These are phyloP conservation scores for Aulostomus chinensis DNA, from an alignment of 2,797 vertebrate species.

Conservation along the genomic window DNA sequence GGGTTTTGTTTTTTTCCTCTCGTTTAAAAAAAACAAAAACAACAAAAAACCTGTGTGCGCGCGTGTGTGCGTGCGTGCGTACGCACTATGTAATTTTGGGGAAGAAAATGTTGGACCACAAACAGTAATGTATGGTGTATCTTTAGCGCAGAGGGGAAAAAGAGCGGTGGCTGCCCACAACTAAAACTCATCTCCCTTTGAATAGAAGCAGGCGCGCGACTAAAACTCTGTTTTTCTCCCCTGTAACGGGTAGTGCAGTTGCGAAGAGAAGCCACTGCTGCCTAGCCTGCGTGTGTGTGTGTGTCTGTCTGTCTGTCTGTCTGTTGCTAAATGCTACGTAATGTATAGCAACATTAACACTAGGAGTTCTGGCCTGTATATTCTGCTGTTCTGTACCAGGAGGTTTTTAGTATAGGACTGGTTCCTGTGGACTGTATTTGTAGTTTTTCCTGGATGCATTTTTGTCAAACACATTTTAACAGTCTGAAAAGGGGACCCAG, in stretches of 20 bases:
- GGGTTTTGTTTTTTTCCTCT: conserved; percentile 20
- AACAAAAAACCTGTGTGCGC: no score
- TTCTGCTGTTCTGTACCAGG: conserved; percentile 68
- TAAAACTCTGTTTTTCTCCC: conserved; percentile 37
- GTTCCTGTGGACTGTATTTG: conserved; percentile 49
- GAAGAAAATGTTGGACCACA: conserved; percentile 43
- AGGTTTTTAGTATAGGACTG: conserved; percentile 67
- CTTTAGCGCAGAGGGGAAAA: conserved; percentile 42
- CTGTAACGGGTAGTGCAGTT: conserved; percentile 42
- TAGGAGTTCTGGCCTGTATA: conserved; percentile 66
- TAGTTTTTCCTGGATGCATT: conserved; percentile 21
- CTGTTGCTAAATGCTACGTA: conserved; percentile 70
- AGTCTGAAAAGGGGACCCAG: conserved; percentile 51
- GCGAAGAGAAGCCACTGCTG: conserved; percentile 40
- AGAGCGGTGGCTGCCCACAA: no score
- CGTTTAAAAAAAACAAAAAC: no score
- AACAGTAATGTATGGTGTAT: conserved; percentile 30
- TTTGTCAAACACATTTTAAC: conserved; percentile 36
- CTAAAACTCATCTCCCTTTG: conserved; percentile 1
- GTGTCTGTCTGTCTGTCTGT: conserved; percentile 57
- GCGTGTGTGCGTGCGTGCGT: conserved; percentile 13
- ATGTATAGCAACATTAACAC: conserved; percentile 61
- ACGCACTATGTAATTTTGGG: conserved; percentile 55
- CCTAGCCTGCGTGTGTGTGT: conserved; percentile 50
- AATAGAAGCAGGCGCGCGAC: conserved; percentile 33